Base-by-base conservation (phyloP, 2,888 invertebrate species). In the Sabellastarte sp. region DNA sequence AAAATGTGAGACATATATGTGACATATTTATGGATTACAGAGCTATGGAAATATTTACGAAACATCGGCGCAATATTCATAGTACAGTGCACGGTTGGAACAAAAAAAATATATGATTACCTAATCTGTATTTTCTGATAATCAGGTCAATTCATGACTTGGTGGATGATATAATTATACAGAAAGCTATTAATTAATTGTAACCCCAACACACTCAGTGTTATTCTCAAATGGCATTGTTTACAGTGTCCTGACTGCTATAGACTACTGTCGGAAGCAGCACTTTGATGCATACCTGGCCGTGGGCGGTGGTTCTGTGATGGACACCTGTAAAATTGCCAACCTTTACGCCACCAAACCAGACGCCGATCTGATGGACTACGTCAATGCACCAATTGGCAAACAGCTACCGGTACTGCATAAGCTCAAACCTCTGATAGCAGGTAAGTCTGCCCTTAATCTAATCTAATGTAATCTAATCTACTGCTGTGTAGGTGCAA, bases 281-380 rank as follows among this genome's bases (percentile, higher is more conserved):
- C 84, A 89, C 24, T 95, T 91, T 80, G 95, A 95, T 81, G 89
- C 91, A 56, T 95, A 90, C 77, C 87, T 95, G 33, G 94, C 93
- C 0, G 91, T 95, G 4, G 95, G 82, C 0, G 95, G 95, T 1
- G 95, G 95, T 0, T 94, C 94, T 0, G 91, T 91, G 0, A 93
- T 95, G 82, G 95, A 95, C 80, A 95, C 95, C 0, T 91, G 92
- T 75, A 95, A 95, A 84, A 93, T 90, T 1, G 93, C 94, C 0
- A 95, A 95, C 84, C 86, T 95, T n/a, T 94, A 90, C 80, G 88
- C 89, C 41, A 88, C 89, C 67, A 91, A 95, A 82, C 90, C 89
- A 0, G 87, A 89, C 0, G 92, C 94, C 0, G 92, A 93, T 5
- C 90, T 94, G 69, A 82, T 93, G 68, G 94, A 95, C 83, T 94